A percentile compares a stretch with the other conserved stretches of the same genome.
phyloP scores from a whole-genome alignment of 2,113 vertebrate genomes.

The Dolichotis patagonum region DNA sequence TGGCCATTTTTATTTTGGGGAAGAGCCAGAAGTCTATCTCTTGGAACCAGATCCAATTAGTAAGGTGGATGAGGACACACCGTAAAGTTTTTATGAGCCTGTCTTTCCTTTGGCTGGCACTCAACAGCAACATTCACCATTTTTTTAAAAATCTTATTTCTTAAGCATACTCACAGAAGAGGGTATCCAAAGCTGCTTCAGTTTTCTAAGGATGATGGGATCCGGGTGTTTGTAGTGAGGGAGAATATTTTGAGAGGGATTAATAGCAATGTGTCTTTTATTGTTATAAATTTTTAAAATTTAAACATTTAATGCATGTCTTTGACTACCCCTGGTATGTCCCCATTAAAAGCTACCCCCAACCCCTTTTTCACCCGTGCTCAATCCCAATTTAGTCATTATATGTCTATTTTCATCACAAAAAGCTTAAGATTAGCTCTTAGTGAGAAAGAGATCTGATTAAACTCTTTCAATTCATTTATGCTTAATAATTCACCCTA shows the following conservation, averaged over 20 bases:
- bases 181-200: not conserved
- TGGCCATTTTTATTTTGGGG: not conserved
- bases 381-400: not conserved
- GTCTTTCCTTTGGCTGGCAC: not conserved
- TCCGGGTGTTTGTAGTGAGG: not conserved
- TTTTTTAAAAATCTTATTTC: not conserved
- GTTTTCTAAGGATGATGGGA: not conserved
- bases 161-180: not conserved
- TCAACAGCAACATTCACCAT: not conserved
- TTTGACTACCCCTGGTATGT: not conserved
- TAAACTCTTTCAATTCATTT: not conserved
- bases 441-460: not conserved
- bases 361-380: not conserved
- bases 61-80: not conserved
- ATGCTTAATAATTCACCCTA: not conserved
- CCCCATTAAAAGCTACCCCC: not conserved
- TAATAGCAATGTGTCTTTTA: not conserved
- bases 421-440: not conserved
- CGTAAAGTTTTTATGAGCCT: not conserved
- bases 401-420: not conserved
- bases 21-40: not conserved
- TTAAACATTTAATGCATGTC: not conserved
- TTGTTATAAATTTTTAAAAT: not conserved
- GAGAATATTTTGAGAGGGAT: not conserved
- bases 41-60: not conserved